phyloP scores from a whole-genome alignment of 2,888 invertebrate genomes.

The Tetrapedia diversipes region DNA sequence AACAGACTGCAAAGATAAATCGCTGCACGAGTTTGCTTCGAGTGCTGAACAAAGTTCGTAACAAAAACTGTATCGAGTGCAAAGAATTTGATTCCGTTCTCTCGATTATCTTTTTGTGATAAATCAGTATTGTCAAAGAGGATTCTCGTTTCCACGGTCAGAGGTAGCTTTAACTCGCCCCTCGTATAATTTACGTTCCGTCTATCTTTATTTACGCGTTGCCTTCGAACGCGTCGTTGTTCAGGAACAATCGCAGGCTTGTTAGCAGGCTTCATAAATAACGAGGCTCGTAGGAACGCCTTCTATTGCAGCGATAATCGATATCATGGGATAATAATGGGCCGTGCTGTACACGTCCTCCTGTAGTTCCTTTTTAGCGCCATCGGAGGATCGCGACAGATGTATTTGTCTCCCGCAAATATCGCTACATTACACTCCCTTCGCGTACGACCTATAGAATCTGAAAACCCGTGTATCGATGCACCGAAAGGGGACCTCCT shows the following conservation, averaged over 20 bases:
- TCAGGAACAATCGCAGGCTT: slow-evolving; percentile 28
- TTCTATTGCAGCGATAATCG: slow-evolving; percentile 37
- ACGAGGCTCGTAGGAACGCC: slow-evolving; percentile 15
- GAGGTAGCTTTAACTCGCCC: background rate
- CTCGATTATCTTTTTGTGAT: slow-evolving; percentile 5
- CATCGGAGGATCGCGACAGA: slow-evolving; percentile 12
- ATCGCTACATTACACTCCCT: background rate
- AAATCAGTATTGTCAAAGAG: slow-evolving; percentile 9
- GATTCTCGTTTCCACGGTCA: slow-evolving; percentile 2
- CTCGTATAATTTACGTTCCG: slow-evolving; percentile 26
- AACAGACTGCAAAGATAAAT: too few relatives aligned
- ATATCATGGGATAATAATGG: slow-evolving; percentile 37
- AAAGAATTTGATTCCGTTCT: too few relatives aligned
- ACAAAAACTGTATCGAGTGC: too few relatives aligned
- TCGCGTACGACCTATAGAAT: background rate
- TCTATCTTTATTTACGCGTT: slow-evolving; percentile 7
- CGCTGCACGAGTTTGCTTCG: too few relatives aligned
- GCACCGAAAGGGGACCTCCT: too few relatives aligned
- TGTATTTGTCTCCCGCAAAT: slow-evolving; percentile 6
- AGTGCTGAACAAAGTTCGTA: too few relatives aligned
- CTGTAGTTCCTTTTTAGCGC: slow-evolving; percentile 13
- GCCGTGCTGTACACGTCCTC: background rate
- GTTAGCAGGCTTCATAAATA: slow-evolving; percentile 49
- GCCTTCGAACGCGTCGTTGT: background rate
- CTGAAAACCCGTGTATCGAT: background rate